Evolutionary conservation across 2,888 invertebrate genomes (phyloP).

Genomic region (Macrosiphum euphorbiae): DNA sequence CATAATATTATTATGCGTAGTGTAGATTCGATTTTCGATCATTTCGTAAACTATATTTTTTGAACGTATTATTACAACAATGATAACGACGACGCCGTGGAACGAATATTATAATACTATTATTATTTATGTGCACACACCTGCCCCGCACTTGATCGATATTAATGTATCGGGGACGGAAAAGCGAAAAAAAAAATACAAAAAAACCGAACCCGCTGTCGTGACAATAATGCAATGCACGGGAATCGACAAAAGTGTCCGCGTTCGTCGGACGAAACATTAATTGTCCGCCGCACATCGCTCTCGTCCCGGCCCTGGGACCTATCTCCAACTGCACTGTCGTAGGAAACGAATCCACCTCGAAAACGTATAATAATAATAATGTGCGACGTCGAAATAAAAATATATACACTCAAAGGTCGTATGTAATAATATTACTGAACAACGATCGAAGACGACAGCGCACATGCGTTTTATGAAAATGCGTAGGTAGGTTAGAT

Average conservation of each 20-base stretch:
- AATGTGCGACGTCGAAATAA: no score
- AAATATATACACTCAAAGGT: no score
- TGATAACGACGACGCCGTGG: background rate
- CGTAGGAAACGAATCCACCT: background rate
- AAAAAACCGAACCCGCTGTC: background rate
- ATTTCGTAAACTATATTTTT: background rate
- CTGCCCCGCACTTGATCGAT: background rate
- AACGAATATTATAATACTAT: background rate
- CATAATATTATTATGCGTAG: no score
- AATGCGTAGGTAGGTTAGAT: no score
- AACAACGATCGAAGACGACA: no score
- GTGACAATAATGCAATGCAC: background rate
- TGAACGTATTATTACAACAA: background rate
- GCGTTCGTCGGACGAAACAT: constrained; percentile 13
- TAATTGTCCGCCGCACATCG: background rate
- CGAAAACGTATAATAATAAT: background rate
- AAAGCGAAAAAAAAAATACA: background rate
- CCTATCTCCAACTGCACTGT: background rate
- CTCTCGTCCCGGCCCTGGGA: background rate
- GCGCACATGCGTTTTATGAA: no score
- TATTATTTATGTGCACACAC: background rate
- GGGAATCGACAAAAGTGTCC: background rate
- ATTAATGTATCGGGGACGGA: background rate
- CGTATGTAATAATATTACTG: no score
- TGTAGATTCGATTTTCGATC: background rate